Conservation (phyloP, 2,113 vertebrate species). For the Miniopterus natalensis region DNA sequence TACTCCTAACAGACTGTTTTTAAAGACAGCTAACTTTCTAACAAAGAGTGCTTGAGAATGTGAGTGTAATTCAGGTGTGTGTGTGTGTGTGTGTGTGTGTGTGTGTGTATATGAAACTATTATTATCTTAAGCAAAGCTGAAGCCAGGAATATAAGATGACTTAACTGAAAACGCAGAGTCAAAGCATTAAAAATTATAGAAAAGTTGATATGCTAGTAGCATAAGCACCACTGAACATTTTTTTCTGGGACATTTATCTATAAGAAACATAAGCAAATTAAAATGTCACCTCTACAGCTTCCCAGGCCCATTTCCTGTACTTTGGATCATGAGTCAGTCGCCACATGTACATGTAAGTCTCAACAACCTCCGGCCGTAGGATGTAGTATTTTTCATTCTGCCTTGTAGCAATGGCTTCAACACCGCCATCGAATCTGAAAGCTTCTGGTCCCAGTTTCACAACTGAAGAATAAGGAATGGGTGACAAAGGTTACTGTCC, state of each 20-base stretch:
- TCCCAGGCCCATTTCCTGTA: constrained; percentile 99
- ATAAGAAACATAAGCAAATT: background rate
- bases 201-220: background rate
- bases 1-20: background rate
- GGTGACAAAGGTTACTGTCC: background rate
- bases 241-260: background rate
- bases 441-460: constrained; percentile 98
- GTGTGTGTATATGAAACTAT: background rate
- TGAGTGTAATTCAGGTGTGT: background rate
- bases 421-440: constrained; percentile 98
- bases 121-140: background rate
- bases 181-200: background rate
- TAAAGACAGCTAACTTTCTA: constrained; percentile 57
- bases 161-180: background rate
- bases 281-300: constrained; percentile 93
- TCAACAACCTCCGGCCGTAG: constrained; percentile 98
- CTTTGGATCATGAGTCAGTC: constrained; percentile 97
- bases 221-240: background rate
- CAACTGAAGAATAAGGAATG: constrained; percentile 82
- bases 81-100: background rate
- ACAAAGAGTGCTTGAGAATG: constrained; percentile 1
- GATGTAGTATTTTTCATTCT: constrained; percentile 99
- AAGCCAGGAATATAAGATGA: background rate
- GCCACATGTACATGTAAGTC: constrained; percentile 99
- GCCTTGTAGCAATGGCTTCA: constrained; percentile 98